A percentile compares a stretch with the other conserved stretches of the same genome.
Evolutionary conservation across 2,113 vertebrate genomes (phyloP).

Genomic region (Talpa occidentalis): DNA sequence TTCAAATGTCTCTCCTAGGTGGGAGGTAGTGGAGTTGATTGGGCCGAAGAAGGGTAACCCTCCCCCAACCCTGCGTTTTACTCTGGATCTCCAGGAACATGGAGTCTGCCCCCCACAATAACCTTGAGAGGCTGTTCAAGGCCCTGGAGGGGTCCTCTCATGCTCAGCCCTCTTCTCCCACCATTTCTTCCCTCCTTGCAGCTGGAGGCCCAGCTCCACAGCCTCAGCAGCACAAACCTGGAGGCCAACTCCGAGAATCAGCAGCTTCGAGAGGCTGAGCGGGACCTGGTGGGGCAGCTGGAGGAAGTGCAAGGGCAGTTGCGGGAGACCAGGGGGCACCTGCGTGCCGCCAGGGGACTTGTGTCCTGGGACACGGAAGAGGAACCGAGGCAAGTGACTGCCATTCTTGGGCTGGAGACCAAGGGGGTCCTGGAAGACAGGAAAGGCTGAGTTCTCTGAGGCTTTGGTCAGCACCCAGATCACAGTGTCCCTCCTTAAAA

Average conservation of each 20-base stretch:
- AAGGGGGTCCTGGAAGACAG: not conserved
- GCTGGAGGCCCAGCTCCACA: conserved; percentile 83
- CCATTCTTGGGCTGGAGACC: not conserved
- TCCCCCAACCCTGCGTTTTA: not conserved
- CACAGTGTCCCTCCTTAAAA: not conserved
- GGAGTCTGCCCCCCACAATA: not conserved
- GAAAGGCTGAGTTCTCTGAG: not conserved
- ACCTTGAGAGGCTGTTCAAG: not conserved
- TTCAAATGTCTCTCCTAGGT: not conserved
- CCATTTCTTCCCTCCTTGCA: not conserved
- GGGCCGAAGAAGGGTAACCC: not conserved
- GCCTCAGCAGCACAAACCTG: conserved; percentile 75
- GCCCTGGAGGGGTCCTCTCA: not conserved
- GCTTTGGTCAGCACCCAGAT: not conserved
- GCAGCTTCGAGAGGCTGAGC: conserved; percentile 81
- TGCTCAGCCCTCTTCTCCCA: not conserved
- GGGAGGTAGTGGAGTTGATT: not conserved
- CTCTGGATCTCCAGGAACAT: not conserved
- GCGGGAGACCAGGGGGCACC: conserved; percentile 74
- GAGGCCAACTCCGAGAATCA: conserved; percentile 69
- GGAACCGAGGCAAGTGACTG: conserved; percentile 72
- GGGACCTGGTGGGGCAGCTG: conserved; percentile 77
- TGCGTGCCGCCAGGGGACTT: conserved; percentile 27
- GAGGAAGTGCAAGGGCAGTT: conserved; percentile 83
- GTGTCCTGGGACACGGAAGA: conserved; percentile 61